A percentile compares a stretch with the other conserved stretches of the same genome.
phyloP scores from a whole-genome alignment of 1,140 invertebrate species.

The Lasaia peninsularis region DNA sequence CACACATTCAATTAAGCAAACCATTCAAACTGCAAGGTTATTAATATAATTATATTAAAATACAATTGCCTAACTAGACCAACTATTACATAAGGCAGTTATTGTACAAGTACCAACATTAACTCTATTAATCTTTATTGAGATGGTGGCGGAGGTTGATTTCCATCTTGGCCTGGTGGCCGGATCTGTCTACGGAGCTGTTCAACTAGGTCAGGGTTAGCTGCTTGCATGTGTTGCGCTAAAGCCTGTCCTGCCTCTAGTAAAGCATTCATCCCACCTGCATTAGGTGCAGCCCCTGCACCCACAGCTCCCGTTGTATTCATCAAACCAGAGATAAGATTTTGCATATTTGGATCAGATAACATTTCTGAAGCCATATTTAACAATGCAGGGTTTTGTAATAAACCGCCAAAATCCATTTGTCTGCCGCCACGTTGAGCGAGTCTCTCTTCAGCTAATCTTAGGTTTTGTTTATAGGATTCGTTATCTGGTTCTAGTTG shows the following conservation, averaged over 20 bases:
- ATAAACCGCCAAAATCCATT: conserved; percentile 80
- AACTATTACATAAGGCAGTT: background rate
- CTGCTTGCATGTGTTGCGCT: conserved; percentile 72
- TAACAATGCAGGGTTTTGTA: conserved; percentile 86
- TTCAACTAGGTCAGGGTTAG: conserved; percentile 70
- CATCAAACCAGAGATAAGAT: conserved; percentile 78
- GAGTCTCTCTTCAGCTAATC: conserved; percentile 73
- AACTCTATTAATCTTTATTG: conserved; percentile 19
- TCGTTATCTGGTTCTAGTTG: conserved; percentile 95
- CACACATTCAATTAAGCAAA: no score
- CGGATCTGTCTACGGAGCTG: conserved; percentile 63
- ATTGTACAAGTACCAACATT: conserved; percentile 4
- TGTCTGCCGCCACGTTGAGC: conserved; percentile 41
- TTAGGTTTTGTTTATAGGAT: conserved; percentile 92
- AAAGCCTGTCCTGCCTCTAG: conserved; percentile 67
- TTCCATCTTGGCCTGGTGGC: conserved; percentile 38
- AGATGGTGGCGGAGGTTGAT: conserved; percentile 31
- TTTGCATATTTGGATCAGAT: conserved; percentile 86
- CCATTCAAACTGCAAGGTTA: no score
- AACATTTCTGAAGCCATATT: conserved; percentile 89
- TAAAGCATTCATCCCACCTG: conserved; percentile 50
- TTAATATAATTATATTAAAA: no score
- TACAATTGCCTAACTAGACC: background rate
- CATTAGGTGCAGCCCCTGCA: conserved; percentile 18
- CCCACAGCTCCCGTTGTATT: conserved; percentile 29